These are phyloP conservation scores for Watsonalla cultraria DNA, from an alignment of 2,888 invertebrate species.

Conservation along the genomic window DNA sequence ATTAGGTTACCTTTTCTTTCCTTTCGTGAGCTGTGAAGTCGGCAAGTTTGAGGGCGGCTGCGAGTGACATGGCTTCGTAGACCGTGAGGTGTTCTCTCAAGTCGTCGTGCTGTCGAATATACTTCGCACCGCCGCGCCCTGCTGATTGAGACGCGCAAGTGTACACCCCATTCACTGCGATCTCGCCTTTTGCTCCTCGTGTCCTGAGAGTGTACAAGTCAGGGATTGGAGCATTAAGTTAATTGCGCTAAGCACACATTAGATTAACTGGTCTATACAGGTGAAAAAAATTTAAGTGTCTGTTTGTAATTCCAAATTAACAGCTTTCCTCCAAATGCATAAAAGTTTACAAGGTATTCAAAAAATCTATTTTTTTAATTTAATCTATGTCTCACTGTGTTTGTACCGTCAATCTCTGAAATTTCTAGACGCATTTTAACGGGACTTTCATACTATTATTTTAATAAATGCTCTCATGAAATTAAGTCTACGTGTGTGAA, in stretches of 20 bases:
- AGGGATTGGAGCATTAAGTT: neutral
- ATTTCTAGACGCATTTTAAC: too few relatives aligned
- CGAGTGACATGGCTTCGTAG: constrained; percentile 89
- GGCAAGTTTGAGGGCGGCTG: constrained; percentile 90
- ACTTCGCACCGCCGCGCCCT: constrained; percentile 85
- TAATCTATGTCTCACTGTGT: too few relatives aligned
- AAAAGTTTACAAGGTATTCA: too few relatives aligned
- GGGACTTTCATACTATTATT: too few relatives aligned
- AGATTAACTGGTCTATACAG: neutral
- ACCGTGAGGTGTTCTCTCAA: constrained; percentile 87
- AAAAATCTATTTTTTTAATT: too few relatives aligned
- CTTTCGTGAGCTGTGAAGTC: constrained; percentile 83
- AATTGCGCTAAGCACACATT: too few relatives aligned
- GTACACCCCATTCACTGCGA: constrained; percentile 83
- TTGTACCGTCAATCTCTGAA: too few relatives aligned
- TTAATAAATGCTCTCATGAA: too few relatives aligned
- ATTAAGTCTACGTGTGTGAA: too few relatives aligned
- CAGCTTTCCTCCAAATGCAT: too few relatives aligned
- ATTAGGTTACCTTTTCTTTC: constrained; percentile 80
- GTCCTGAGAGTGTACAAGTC: constrained; percentile 64
- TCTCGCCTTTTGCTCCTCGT: constrained; percentile 84
- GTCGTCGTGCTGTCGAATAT: constrained; percentile 91
- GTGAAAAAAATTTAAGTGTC: neutral
- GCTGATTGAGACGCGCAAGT: constrained; percentile 81
- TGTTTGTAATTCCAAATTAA: too few relatives aligned